A percentile compares a stretch with the other conserved stretches of the same genome.
Conservation (phyloP, 1,140 invertebrate genomes). For the Gerris buenoi region DNA sequence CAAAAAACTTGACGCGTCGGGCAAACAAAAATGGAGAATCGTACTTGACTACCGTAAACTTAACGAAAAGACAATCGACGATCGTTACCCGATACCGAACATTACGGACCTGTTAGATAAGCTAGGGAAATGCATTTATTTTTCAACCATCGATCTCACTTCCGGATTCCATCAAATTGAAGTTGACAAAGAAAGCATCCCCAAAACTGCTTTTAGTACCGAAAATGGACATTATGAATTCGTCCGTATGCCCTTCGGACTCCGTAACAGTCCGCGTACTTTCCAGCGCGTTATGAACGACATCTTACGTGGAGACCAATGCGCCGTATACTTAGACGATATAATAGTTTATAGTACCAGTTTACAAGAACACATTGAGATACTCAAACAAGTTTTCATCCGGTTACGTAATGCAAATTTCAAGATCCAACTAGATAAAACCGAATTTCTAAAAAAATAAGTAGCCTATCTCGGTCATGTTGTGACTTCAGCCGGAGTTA, state of each 20-base stretch:
- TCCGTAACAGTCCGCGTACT: slow-evolving; percentile 30
- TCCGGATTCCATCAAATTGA: slow-evolving; percentile 26
- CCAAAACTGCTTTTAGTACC: slow-evolving; percentile 35
- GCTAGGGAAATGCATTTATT: slow-evolving; percentile 14
- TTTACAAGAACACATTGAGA: neutral
- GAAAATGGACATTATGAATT: slow-evolving; percentile 29
- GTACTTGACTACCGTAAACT: slow-evolving; percentile 21
- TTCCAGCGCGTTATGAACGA: slow-evolving; percentile 31
- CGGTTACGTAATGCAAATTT: neutral
- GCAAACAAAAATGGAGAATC: slow-evolving; percentile 6
- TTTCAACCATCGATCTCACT: slow-evolving; percentile 17
- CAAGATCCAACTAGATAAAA: neutral
- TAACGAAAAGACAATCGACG: slow-evolving; percentile 14
- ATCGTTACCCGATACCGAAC: neutral
- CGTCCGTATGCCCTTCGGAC: slow-evolving; percentile 30
- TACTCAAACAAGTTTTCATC: neutral
- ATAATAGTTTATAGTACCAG: neutral
- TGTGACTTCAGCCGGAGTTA: slow-evolving; percentile 24
- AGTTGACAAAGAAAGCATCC: slow-evolving; percentile 17
- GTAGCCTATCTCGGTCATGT: slow-evolving; percentile 25
- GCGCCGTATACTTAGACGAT: neutral
- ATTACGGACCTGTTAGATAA: slow-evolving; percentile 2
- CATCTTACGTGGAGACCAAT: neutral
- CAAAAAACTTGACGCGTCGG: neutral
- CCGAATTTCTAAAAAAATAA: neutral